Conservation (phyloP, 2,113 vertebrate species). For the Mirza zaza region DNA sequence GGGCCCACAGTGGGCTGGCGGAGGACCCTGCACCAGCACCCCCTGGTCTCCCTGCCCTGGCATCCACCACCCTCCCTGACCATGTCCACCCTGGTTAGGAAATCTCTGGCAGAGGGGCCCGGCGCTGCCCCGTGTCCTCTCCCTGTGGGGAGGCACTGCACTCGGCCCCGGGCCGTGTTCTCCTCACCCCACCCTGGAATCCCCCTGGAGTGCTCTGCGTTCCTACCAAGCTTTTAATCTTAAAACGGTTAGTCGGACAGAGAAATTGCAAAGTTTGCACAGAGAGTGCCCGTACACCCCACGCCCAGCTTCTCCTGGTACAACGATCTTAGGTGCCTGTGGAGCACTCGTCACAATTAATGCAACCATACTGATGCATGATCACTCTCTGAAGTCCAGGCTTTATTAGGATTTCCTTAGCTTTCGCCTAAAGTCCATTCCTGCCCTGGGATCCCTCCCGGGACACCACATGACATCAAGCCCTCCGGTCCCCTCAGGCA, state of each 20-base stretch:
- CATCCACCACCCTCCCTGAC: accelerated
- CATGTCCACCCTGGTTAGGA: not conserved
- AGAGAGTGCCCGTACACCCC: not conserved
- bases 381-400: not conserved
- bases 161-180: accelerated
- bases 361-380: accelerated
- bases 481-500: no score
- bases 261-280: not conserved
- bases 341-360: not conserved
- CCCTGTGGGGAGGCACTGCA: accelerated
- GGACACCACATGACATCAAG: accelerated
- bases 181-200: no score
- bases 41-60: accelerated
- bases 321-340: accelerated
- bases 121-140: accelerated
- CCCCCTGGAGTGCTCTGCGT: not conserved
- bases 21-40: no score
- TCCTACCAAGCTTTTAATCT: not conserved
- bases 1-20: accelerated
- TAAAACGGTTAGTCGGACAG: not conserved
- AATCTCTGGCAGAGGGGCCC: not conserved
- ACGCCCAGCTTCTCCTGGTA: no score
- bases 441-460: not conserved
- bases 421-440: not conserved
- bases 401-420: not conserved